Evolutionary conservation across 2,888 invertebrate species (phyloP), one percentile per base, ranked within the genome.

Genomic region (Prosopocoilus inquinatus): DNA sequence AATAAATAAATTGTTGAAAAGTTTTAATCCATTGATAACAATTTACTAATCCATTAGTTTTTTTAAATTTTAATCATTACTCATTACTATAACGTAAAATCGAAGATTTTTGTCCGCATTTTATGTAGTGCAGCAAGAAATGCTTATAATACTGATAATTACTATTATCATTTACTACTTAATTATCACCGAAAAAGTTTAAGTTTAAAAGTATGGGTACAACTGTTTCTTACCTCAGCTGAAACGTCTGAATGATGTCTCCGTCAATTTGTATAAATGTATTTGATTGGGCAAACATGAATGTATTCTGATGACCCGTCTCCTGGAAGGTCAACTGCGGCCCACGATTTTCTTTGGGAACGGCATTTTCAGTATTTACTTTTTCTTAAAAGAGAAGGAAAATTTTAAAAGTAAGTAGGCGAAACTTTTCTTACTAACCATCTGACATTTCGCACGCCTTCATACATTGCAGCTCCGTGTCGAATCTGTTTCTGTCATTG

Each of bases 191-290:
- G n/a, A n/a, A n/a, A n/a, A n/a, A n/a, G n/a, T n/a, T n/a, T n/a
- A 28, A 28, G 20, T 4, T 1, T 28, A 28, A 5, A 28, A 28
- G 20, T 28, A 3, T 28, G 20, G 7, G 20, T 28, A 1, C 7
- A 28, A 28, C 5, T 28, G 7, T 28, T 28, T 28, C 75, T 75
- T 75, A 92, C 93, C 93, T 87, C 65, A 94, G 82, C 78, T 94
- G 93, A 81, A 94, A 94, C 55, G 90, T 88, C 72, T 91, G 90
- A 72, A 93, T 92, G 59, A 91, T 89, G 73, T 90, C 89, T n/a
- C 93, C 93, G 73, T 94, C 92, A 47, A 94, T 83, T 74, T 94
- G 93, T 70, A 94, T 93, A 75, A 89, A 94, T 2, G 94, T 93
- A 70, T 94, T 92, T 64, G 90, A 91, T 71, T 92, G 89, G 13